These are phyloP conservation scores for Heliconius nattereri DNA, from an alignment of 1,140 invertebrate species.

Conservation along the genomic window DNA sequence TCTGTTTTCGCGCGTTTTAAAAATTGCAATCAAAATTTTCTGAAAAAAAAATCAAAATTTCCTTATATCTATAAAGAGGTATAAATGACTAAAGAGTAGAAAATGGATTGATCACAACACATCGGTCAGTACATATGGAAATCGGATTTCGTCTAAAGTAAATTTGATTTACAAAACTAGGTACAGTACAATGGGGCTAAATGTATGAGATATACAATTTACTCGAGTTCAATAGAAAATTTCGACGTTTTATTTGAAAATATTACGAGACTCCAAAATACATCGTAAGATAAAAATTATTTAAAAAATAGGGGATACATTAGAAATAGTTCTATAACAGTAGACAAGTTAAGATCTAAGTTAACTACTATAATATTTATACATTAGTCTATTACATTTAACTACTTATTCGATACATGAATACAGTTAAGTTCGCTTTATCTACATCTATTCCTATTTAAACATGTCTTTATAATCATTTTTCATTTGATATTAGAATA, in stretches of 20 bases:
- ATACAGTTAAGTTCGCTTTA: conserved; percentile 60
- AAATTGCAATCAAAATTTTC: conserved; percentile 6
- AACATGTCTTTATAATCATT: conserved; percentile 42
- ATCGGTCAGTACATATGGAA: conserved; percentile 32
- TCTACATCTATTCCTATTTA: conserved; percentile 66
- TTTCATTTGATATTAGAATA: conserved; percentile 16
- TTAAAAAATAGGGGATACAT: conserved; percentile 52
- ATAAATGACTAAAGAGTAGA: conserved; percentile 45
- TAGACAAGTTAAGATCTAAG: conserved; percentile 57
- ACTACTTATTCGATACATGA: conserved; percentile 65
- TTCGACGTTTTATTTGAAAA: conserved; percentile 33
- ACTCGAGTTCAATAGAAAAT: conserved; percentile 21
- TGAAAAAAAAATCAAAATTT: conserved; percentile 21
- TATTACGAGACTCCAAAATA: conserved; percentile 50
- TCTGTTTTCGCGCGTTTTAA: conserved; percentile 56
- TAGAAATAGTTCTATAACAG: conserved; percentile 53
- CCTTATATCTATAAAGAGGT: conserved; percentile 45
- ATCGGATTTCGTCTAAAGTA: conserved; percentile 5
- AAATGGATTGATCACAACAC: conserved; percentile 45
- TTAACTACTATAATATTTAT: conserved; percentile 67
- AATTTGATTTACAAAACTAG: conserved; percentile 30
- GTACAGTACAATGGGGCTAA: conserved; percentile 4
- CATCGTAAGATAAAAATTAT: conserved; percentile 52
- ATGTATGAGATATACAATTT: conserved; percentile 6
- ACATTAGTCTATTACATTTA: conserved; percentile 60